Percentiles rank a stretch among this genome's conserved stretches.
Conservation (phyloP, 2,888 invertebrate genomes). For the Malacosoma neustria region DNA sequence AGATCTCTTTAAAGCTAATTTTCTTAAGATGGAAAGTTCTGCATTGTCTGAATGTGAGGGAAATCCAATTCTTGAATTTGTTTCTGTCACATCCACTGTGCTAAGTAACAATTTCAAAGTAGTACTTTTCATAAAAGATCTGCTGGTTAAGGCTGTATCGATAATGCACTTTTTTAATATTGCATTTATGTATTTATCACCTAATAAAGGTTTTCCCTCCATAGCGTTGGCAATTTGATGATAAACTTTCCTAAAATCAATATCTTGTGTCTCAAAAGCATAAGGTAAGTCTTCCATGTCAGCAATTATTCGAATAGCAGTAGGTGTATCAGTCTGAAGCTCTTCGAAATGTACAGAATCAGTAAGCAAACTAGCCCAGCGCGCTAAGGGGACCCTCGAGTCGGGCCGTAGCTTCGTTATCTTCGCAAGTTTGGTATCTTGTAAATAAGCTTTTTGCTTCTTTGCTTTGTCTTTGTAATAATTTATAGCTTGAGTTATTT, state of each 20-base stretch:
- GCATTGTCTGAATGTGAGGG: constrained; percentile 26
- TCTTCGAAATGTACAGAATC: constrained; percentile 32
- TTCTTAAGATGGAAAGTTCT: constrained; percentile 29
- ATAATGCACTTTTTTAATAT: constrained; percentile 43
- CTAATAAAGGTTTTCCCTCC: constrained; percentile 43
- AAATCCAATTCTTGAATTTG: constrained; percentile 20
- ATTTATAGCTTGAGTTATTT: constrained; percentile 31
- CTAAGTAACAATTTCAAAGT: constrained; percentile 26
- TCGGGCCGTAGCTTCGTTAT: constrained; percentile 3
- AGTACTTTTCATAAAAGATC: constrained; percentile 31
- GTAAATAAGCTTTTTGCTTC: constrained; percentile 10
- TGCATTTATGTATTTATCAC: constrained; percentile 23
- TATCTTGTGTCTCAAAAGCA: constrained; percentile 23
- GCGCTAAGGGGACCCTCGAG: constrained; percentile 28
- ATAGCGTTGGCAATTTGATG: constrained; percentile 48
- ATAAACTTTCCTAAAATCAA: constrained; percentile 48
- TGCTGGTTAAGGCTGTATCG: constrained; percentile 45
- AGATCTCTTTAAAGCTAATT: constrained; percentile 30
- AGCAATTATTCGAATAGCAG: constrained; percentile 49
- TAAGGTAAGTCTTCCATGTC: constrained; percentile 45
- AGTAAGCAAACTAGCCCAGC: constrained; percentile 45
- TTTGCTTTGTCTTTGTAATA: constrained; percentile 30
- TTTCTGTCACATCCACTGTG: constrained; percentile 27
- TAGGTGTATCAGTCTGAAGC: constrained; percentile 40
- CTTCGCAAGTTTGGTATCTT: constrained; percentile 8